Base-by-base conservation (phyloP, 1,140 invertebrate species). In the Lasioglossum baleicum region DNA sequence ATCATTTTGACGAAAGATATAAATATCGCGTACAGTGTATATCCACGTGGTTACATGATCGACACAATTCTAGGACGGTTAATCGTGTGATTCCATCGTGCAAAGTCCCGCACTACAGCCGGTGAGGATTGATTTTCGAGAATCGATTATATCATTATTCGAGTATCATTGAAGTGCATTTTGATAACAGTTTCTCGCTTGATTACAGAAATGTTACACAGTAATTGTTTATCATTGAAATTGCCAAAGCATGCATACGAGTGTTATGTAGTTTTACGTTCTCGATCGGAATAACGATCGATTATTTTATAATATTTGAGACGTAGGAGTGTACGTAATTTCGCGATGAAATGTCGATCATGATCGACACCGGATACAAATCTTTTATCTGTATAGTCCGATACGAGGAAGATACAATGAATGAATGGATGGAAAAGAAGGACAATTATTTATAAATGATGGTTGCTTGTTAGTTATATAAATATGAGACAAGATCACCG, bases 21-120 rank as follows among this genome's bases (percentile, higher is more conserved):
- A 63, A 74, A 26, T 79, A 74, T 76, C 53, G 68, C 63, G 13
- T 66, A 84, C 58, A 53, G 80, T 75, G 61, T 72, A 13, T 73
- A 82, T 26, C 35, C 56, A 22, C 58, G 71, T 60, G 7, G 40
- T 75, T 35, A 51, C n/a, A 15, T 51, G 77, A 56, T 84, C 68
- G 72, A 76, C 73, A 76, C 42, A 74, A 70, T 51, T 72, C 69
- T 63, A 22, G 17, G 63, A 35, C 48, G 42, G 20, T 48, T 42
- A 60, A 5, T 51, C 3, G 48, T 58, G 17, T n/a, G 13, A 76
- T 22, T 22, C 10, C 58, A 26, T n/a, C 8, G 10, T 6, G 7
- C 61, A n/a, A 22, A 58, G 51, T 20, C 15, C 6, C 13, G 51
- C 44, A 15, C 20, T 26, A 2, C 4, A 42, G 42, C 20, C 61